Evolutionary conservation across 1,140 invertebrate species (phyloP).

Genomic region (Samia ricini): DNA sequence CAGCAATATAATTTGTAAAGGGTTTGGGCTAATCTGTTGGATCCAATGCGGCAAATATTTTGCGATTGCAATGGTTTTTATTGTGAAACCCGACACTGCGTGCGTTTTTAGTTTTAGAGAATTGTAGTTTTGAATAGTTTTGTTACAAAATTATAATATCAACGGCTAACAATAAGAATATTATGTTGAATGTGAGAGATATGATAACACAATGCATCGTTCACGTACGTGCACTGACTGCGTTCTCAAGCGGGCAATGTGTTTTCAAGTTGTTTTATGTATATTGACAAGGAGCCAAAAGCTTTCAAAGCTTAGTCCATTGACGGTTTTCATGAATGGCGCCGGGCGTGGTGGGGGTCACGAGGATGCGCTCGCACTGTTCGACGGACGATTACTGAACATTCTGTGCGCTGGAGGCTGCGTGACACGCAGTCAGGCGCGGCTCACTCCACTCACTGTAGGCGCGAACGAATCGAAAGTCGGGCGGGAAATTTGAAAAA

Average conservation of each 20-base stretch:
- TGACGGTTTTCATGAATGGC: constrained; percentile 67
- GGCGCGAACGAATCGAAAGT: constrained; percentile 42
- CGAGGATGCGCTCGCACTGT: constrained; percentile 26
- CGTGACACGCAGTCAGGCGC: constrained; percentile 24
- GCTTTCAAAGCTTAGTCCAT: constrained; percentile 32
- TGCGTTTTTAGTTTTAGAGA: too few species aligned
- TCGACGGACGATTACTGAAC: constrained; percentile 7
- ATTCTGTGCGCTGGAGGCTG: constrained; percentile 44
- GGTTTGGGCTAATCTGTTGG: too few species aligned
- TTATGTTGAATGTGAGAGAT: too few species aligned
- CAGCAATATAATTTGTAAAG: too few species aligned
- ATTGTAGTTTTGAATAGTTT: too few species aligned
- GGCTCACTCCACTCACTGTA: constrained; percentile 35
- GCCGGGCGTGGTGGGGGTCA: constrained; percentile 42
- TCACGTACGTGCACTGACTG: neutral
- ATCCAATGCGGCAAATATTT: too few species aligned
- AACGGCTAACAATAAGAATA: too few species aligned
- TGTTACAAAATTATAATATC: too few species aligned
- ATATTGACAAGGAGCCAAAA: constrained; percentile 34
- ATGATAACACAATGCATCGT: neutral
- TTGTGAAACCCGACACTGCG: too few species aligned
- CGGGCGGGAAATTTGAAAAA: constrained; percentile 59
- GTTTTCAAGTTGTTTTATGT: constrained; percentile 35
- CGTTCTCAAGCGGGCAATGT: neutral
- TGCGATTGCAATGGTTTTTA: too few species aligned